phyloP scores from a whole-genome alignment of 2,113 vertebrate species.

The Excalfactoria chinensis region DNA sequence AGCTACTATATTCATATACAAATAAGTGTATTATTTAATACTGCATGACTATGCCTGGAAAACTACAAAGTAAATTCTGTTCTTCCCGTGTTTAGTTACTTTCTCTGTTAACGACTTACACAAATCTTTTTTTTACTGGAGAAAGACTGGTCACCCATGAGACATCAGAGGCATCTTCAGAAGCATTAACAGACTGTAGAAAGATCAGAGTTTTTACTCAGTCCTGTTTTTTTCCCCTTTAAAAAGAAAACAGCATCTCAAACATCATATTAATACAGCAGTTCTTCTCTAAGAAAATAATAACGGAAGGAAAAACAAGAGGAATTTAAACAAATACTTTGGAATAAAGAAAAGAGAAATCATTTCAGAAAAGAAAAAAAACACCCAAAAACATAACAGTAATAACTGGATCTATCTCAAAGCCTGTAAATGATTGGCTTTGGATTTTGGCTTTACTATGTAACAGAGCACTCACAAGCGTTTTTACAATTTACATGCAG shows the following conservation, averaged over 20 bases:
- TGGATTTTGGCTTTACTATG: background rate
- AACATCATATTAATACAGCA: background rate
- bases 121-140: slow-evolving; percentile 73
- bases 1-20: background rate
- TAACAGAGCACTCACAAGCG: background rate
- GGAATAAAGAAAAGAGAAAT: background rate
- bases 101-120: slow-evolving; percentile 78
- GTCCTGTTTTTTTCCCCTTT: background rate
- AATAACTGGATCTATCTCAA: background rate
- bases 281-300: background rate
- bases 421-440: background rate
- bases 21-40: background rate
- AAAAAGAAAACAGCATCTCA: background rate
- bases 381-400: background rate
- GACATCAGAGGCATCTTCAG: slow-evolving; percentile 64
- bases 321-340: background rate
- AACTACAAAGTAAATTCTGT: background rate
- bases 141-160: slow-evolving; percentile 87
- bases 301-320: background rate
- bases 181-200: slow-evolving; percentile 77
- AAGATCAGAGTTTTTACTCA: background rate
- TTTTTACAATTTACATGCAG: background rate
- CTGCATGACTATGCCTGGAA: background rate
- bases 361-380: background rate
- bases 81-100: background rate